phyloP scores from a whole-genome alignment of 2,797 vertebrate genomes.

The Eremophila alpestris region DNA sequence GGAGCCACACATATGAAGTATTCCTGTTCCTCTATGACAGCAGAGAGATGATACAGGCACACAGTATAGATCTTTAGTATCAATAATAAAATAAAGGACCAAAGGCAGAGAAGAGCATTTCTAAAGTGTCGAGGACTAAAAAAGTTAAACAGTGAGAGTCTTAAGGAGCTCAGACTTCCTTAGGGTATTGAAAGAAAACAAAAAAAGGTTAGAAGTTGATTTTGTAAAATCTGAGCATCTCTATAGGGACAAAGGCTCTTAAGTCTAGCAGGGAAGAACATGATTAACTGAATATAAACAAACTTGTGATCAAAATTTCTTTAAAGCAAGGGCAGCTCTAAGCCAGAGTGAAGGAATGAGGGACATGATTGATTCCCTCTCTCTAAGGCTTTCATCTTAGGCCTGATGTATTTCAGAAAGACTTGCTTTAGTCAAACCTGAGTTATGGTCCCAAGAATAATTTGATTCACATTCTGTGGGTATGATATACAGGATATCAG shows the following conservation, averaged over 20 bases:
- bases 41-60: background rate
- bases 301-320: background rate
- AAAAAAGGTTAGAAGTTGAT: background rate
- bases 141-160: background rate
- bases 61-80: background rate
- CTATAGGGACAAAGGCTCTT: background rate
- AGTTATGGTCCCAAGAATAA: background rate
- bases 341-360: background rate
- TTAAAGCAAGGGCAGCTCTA: background rate
- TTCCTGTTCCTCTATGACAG: background rate
- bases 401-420: constrained; percentile 19
- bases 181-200: background rate
- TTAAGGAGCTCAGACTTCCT: background rate
- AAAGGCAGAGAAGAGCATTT: background rate
- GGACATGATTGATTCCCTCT: background rate
- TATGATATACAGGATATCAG: background rate
- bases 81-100: background rate
- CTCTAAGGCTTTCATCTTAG: constrained; percentile 25
- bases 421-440: background rate
- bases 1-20: background rate
- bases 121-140: background rate
- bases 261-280: background rate
- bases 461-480: background rate
- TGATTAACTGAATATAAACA: constrained; percentile 32
- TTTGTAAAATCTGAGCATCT: background rate